phyloP scores from a whole-genome alignment of 2,888 invertebrate species.

The Pandemis corylana region DNA sequence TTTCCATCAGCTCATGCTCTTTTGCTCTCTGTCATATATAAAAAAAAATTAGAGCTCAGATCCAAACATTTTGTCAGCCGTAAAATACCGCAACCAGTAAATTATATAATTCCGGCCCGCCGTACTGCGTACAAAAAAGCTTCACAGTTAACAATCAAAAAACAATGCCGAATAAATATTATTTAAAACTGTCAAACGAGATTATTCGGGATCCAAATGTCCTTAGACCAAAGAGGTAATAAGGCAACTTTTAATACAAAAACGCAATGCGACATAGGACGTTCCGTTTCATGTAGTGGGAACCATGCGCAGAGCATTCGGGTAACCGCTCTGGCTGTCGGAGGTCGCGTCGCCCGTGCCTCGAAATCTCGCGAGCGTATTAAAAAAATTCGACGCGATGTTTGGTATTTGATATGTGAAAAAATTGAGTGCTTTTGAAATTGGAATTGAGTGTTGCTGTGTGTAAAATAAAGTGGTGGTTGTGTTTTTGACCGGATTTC shows the following conservation, averaged over 20 bases:
- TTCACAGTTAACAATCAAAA: slow-evolving; percentile 27
- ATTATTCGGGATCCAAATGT: slow-evolving; percentile 7
- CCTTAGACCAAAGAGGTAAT: slow-evolving; percentile 45
- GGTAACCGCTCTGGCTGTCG: slow-evolving; percentile 48
- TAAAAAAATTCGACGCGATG: slow-evolving; percentile 41
- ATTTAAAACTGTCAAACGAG: slow-evolving; percentile 26
- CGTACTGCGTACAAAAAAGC: slow-evolving; percentile 29
- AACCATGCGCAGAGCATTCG: slow-evolving; percentile 82
- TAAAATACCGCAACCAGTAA: slow-evolving; percentile 35
- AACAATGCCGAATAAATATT: slow-evolving; percentile 19
- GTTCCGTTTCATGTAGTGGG: slow-evolving; percentile 61
- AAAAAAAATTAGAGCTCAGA: background rate
- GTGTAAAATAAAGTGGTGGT: slow-evolving; percentile 17
- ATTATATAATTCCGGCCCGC: slow-evolving; percentile 30
- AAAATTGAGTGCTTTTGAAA: slow-evolving; percentile 13
- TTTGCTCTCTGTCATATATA: too few relatives aligned
- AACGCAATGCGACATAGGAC: slow-evolving; percentile 83
- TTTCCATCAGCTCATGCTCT: too few relatives aligned
- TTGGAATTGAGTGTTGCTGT: slow-evolving; percentile 23
- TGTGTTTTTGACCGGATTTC: slow-evolving; percentile 39
- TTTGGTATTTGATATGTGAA: slow-evolving; percentile 23
- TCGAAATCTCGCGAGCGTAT: slow-evolving; percentile 45
- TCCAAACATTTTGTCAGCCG: slow-evolving; percentile 19
- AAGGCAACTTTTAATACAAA: slow-evolving; percentile 66
- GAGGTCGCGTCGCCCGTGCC: slow-evolving; percentile 46